Base-by-base conservation (phyloP, 2,113 vertebrate species). In the Spilogale gracilis region DNA sequence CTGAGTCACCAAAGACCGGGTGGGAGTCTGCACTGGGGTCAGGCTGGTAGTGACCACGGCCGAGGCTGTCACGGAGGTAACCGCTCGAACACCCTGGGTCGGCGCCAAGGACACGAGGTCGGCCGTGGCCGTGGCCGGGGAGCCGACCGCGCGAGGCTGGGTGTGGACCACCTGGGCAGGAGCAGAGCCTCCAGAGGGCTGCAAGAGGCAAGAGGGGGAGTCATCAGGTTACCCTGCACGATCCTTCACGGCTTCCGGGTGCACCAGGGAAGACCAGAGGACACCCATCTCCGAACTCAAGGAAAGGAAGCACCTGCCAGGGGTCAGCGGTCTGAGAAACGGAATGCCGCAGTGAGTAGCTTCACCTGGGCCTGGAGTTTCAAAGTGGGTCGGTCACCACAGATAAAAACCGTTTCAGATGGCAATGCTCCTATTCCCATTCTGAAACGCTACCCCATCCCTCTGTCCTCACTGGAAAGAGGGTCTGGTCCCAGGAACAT, bases 91-190 rank as follows among this genome's bases (percentile, higher is more conserved):
- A 17, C 98, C 97, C 91, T 98, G 99, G 27, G 98, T 94, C 0
- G 99, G 98, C 0, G 98, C 97, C 97, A 99, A 98, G 61, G 99
- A 98, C 12, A 99, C 99, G 38, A 99, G 99, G 88, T 99, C 99
- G 0, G 99, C 98, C 0, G 99, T 97, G 4, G 98, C 86, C 0
- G 97, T 94, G 8, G 99, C 93, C 0, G 99, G 93, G 23, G 98
- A 98, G 14, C 99, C 91, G 0, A 99, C 98, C 0, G 98, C 87
- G 71, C 98, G 98, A 52, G 99, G 99, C 94, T 99, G 99, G 14
- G 99, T 97, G 38, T 99, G 99, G 6, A 99, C 99, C 93, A 99
- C 98, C 95, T 99, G 98, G 12, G 99, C 97, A 5, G 93, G 98
- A 95, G 87, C 96, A 0, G 78, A 61, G 23, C 98, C 96, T 79